Evolutionary conservation across 2,888 invertebrate species (phyloP), one percentile per base, ranked within the genome.

Genomic region (Drosophila rubida): DNA sequence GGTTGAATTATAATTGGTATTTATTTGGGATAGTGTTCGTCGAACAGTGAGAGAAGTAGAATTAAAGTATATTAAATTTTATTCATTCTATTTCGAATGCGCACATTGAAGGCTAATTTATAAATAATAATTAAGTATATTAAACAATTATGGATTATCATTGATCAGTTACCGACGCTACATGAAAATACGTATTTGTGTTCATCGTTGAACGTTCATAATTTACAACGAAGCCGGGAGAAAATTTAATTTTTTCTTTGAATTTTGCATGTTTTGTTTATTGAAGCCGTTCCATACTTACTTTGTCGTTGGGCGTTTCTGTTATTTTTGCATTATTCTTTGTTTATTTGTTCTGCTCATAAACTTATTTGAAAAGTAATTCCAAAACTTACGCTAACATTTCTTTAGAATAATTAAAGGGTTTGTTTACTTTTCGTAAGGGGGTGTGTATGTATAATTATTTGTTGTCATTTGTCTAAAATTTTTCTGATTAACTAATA

Each of bases 321-420:
- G 39, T 61, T 58, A 37, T 58, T 50, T 79, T 53, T 49, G 49
- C 66, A 50, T 55, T 62, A 57, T 51, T 57, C 46, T 79, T 82
- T 77, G 60, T 70, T 32, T 66, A 60, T 83, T 48, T 62, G 76
- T 69, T 75, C 39, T 60, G 41, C 42, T 64, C 35, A 62, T 68
- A 68, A 69, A 59, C 75, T 69, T 74, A 74, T 71, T 66, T 71
- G 69, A 75, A 69, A 80, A 78, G 69, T 73, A 74, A 85, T 71
- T 83, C 51, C 60, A 81, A 81, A 74, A 76, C 82, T 83, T 87
- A 87, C 57, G 67, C 82, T 83, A 83, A 87, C 82, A 87, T 81
- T 83, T 74, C 48, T 74, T 80, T 45, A 58, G 51, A 68, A 57
- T 81, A 85, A 75, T 70, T 49, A 60, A 51, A 66, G 69, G 70